These are phyloP conservation scores for Morus bassanus DNA, from an alignment of 2,797 vertebrate species.

Conservation along the genomic window DNA sequence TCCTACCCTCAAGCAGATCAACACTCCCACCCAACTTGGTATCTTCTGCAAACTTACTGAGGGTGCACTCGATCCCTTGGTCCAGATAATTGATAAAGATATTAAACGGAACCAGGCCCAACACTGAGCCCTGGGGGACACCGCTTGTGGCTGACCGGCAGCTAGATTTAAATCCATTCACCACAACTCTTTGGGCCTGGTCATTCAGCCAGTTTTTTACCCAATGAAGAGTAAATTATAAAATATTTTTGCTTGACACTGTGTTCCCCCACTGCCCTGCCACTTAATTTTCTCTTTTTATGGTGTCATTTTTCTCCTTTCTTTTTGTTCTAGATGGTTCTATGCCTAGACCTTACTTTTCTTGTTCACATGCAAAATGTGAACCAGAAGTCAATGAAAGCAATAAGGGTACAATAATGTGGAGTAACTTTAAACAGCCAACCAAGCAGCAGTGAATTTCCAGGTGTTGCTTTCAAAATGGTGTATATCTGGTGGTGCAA, in stretches of 20 bases:
- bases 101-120: no score
- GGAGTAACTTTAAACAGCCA: neutral
- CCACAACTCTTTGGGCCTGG: no score
- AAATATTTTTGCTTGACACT: neutral
- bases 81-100: no score
- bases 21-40: no score
- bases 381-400: neutral
- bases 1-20: no score
- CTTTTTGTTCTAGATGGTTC: neutral
- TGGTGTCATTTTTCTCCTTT: neutral
- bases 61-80: no score
- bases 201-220: no score
- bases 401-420: neutral
- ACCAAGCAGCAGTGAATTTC: neutral
- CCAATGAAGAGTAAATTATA: no score
- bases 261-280: rapidly evolving
- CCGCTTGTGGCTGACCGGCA: no score
- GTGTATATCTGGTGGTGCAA: neutral
- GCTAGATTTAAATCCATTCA: no score
- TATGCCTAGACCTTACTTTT: neutral
- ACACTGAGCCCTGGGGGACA: no score
- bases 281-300: neutral
- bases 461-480: neutral
- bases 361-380: neutral
- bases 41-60: no score